Evolutionary conservation across 2,113 vertebrate species (phyloP).

Genomic region (Pelecanus crispus): DNA sequence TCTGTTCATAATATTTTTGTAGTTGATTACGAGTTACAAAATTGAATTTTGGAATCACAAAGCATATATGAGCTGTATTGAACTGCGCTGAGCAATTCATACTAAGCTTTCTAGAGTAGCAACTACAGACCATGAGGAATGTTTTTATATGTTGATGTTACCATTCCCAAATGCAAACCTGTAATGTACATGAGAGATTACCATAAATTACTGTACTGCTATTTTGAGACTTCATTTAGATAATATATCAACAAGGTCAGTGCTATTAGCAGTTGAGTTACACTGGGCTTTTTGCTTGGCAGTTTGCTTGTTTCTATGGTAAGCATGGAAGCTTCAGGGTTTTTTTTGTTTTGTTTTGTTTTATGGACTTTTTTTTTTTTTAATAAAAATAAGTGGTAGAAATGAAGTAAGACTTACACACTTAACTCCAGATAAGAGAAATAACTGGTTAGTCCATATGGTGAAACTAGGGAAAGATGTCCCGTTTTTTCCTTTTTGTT

Average conservation of each 20-base stretch:
- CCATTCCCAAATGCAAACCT: slow-evolving; percentile 7
- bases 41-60: slow-evolving; percentile 53
- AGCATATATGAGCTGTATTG: slow-evolving; percentile 12
- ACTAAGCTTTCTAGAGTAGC: not conserved
- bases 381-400: not conserved
- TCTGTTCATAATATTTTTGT: slow-evolving; percentile 44
- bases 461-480: not conserved
- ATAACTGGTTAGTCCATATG: not conserved
- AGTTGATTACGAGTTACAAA: slow-evolving; percentile 38
- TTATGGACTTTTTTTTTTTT: not conserved
- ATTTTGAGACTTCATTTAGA: slow-evolving; percentile 5
- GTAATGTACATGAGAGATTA: not conserved
- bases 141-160: slow-evolving; percentile 11
- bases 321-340: not conserved
- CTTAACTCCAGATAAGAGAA: not conserved
- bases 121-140: not conserved
- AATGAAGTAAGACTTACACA: not conserved
- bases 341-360: too few species aligned
- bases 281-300: not conserved
- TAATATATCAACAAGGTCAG: not conserved
- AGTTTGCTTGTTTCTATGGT: not conserved
- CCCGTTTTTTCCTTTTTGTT: not conserved
- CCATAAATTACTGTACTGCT: not conserved
- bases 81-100: not conserved
- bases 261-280: not conserved